Evolutionary conservation across 2,113 vertebrate species (phyloP).

Genomic region (Artemisiospiza belli): DNA sequence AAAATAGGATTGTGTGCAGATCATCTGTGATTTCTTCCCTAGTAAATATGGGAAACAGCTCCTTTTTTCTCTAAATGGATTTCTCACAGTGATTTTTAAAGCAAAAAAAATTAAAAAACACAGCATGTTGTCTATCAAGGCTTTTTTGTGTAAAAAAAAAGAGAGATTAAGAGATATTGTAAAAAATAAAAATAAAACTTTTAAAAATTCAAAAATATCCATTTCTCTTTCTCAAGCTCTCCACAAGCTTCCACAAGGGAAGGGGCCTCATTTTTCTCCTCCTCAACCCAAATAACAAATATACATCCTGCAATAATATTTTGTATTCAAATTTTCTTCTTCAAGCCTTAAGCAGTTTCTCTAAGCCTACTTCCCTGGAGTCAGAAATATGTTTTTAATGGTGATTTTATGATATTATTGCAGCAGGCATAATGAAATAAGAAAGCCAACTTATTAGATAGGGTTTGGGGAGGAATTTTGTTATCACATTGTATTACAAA

Average conservation of each 20-base stretch:
- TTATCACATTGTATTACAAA: background rate
- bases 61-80: background rate
- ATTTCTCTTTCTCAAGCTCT: background rate
- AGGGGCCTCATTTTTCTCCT: background rate
- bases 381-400: background rate
- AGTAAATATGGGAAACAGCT: rapidly evolving
- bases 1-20: background rate
- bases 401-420: background rate
- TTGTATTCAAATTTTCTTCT: background rate
- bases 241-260: background rate
- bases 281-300: background rate
- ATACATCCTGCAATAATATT: background rate
- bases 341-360: background rate
- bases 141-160: background rate
- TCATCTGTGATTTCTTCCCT: background rate
- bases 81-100: background rate
- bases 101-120: background rate
- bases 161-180: background rate
- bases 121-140: background rate
- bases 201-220: background rate
- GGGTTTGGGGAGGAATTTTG: background rate
- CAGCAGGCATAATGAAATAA: background rate
- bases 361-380: background rate
- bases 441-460: background rate
- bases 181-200: background rate